Evolutionary conservation across 2,113 vertebrate genomes (phyloP), one percentile per base, ranked within the genome.

Genomic region (Ploceus nigricollis): DNA sequence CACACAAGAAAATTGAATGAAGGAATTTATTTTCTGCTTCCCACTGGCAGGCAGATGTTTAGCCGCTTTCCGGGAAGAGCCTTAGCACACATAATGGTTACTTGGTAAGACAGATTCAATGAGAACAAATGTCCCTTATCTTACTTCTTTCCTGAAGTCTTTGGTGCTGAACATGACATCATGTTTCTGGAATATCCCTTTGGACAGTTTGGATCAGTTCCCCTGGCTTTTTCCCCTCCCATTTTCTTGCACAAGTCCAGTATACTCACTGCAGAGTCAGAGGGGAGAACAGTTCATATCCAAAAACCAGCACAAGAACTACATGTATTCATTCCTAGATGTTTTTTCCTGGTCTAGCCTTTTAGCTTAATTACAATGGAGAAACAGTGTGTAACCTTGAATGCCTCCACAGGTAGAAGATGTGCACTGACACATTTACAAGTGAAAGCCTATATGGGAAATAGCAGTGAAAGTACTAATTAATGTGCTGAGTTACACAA

Each of bases 261-360:
- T 44, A 54, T 35, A 35, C 33, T 40, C 8, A 10, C 27, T 60
- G 11, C 0, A 0, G 27, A 6, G 13, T 2, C 12, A 61, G 23
- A 42, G 7, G 6, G 30, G 24, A 22, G 30, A 80, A 33, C 23
- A 22, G 27, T 39, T 82, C 4, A 20, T 51, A 70, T 27, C 60
- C 27, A 31, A 73, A 77, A 82, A 30, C 1, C 21, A 45, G 17
- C 42, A 40, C 14, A 54, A 40, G 11, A 44, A 20, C 20, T 64
- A 7, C 31, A 44, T 64, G 33, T n/a, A 35, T 47, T 81, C 1
- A 53, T 73, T 51, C 42, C 51, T 89, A 10, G 13, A 69, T 30
- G 4, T 3, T 22, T 72, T 68, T 50, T 39, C 35, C n/a, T 82
- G 15, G 11, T 82, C 51, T 88, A 70, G 39, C 12, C 39, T 86